phyloP scores from a whole-genome alignment of 2,797 vertebrate species.

The Acanthornis magna region DNA sequence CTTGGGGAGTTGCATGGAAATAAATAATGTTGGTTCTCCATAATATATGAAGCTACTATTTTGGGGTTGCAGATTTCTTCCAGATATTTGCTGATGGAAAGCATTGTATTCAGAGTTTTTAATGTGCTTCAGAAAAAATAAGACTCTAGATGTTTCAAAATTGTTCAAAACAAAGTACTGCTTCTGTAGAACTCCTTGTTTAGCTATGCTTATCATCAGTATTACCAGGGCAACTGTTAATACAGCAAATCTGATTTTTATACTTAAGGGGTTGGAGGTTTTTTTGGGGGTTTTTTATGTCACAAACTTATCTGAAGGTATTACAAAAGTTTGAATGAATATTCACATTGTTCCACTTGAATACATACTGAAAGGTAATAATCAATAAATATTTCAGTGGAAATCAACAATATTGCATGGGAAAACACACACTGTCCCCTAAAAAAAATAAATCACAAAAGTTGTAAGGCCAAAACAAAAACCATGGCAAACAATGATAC shows the following conservation, averaged over 20 bases:
- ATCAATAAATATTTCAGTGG: not conserved
- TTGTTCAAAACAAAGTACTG: not conserved
- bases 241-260: not conserved
- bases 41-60: not conserved
- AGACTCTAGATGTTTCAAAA: not conserved
- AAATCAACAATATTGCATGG: not conserved
- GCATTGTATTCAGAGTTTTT: not conserved
- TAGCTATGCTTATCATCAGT: not conserved
- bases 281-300: not conserved
- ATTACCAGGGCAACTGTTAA: not conserved
- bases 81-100: not conserved
- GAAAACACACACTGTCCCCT: not conserved
- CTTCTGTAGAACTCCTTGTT: not conserved
- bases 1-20: not conserved
- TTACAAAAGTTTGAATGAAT: not conserved
- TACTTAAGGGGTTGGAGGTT: not conserved
- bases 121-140: not conserved
- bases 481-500: not conserved
- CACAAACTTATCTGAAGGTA: not conserved
- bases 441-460: not conserved
- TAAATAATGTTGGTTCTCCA: not conserved
- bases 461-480: not conserved
- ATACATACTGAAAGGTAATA: not conserved
- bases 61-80: not conserved
- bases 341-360: not conserved